Conservation (phyloP, 2,797 vertebrate species). For the Corythornis leucogaster region DNA sequence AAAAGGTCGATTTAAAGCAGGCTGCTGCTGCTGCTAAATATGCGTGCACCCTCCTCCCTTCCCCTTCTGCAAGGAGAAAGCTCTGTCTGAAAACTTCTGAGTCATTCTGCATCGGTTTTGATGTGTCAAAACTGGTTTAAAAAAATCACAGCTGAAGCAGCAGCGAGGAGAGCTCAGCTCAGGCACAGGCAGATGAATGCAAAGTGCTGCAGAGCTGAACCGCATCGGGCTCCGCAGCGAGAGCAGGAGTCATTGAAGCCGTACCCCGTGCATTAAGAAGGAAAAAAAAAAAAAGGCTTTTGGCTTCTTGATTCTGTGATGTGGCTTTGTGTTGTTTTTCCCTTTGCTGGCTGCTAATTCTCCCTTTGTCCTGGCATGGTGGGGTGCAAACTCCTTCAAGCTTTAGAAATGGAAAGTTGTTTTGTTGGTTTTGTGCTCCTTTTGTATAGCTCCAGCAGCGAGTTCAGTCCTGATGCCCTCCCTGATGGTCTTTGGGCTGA, state of each 20-base stretch:
- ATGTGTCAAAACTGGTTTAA: slow-evolving; percentile 49
- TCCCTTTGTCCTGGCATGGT: slow-evolving; percentile 27
- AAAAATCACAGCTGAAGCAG: slow-evolving; percentile 41
- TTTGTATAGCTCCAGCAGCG: not conserved
- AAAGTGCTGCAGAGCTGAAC: slow-evolving; percentile 9
- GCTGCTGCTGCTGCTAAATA: slow-evolving; percentile 28
- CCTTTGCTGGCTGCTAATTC: slow-evolving; percentile 41
- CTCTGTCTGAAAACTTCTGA: slow-evolving; percentile 55
- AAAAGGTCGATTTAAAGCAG: not conserved
- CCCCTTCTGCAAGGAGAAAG: slow-evolving; percentile 1
- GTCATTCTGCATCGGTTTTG: slow-evolving; percentile 51
- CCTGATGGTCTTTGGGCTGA: not conserved
- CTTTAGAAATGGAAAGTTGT: slow-evolving; percentile 59
- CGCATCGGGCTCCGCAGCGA: not conserved
- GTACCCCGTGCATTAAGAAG: not conserved
- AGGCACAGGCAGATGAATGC: not conserved
- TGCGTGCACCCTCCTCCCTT: not conserved
- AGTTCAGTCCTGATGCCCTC: not conserved
- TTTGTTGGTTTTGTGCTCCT: slow-evolving; percentile 29
- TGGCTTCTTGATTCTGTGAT: not conserved
- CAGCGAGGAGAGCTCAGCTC: not conserved
- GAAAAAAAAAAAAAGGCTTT: not conserved
- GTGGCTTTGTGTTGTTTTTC: slow-evolving; percentile 31
- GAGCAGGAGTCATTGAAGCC: fast-evolving
- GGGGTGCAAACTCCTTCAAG: slow-evolving; percentile 19